phyloP scores from a whole-genome alignment of 2,888 invertebrate genomes.

The Amiota mariae region DNA sequence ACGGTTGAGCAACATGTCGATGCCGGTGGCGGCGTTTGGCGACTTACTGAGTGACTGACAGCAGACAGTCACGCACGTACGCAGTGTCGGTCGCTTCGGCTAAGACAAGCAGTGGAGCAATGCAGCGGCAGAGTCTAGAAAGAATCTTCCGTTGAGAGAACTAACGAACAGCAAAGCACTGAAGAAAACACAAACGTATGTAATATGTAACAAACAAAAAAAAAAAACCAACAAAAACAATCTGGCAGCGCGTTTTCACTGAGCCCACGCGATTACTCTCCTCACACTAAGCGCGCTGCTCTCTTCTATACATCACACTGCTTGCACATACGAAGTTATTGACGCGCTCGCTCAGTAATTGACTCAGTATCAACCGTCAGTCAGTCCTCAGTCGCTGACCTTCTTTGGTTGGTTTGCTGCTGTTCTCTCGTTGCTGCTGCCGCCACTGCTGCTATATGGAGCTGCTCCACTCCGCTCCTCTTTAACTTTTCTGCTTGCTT shows the following conservation, averaged over 20 bases:
- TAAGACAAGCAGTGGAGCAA: slow-evolving; percentile 26
- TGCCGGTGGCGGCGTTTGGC: slow-evolving; percentile 20
- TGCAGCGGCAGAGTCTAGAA: too few relatives aligned
- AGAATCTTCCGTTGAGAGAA: slow-evolving; percentile 35
- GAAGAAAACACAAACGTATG: slow-evolving; percentile 51
- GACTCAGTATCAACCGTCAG: background rate
- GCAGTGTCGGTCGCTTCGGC: slow-evolving; percentile 31
- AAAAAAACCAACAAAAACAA: background rate
- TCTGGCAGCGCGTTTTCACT: slow-evolving; percentile 1
- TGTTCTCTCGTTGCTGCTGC: slow-evolving; percentile 16
- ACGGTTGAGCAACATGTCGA: slow-evolving; percentile 60
- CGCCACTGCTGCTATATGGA: background rate
- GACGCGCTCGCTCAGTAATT: background rate
- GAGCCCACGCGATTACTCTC: too few relatives aligned
- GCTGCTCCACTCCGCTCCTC: background rate
- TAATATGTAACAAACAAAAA: slow-evolving; percentile 39
- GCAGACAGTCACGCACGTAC: too few relatives aligned
- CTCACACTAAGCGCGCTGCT: too few relatives aligned
- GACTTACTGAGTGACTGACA: too few relatives aligned
- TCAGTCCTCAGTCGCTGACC: slow-evolving; percentile 43
- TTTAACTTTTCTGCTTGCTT: background rate
- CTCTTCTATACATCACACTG: background rate
- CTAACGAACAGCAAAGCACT: slow-evolving; percentile 43
- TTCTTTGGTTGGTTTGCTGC: slow-evolving; percentile 40
- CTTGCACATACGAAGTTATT: background rate